Base-by-base conservation (phyloP, 2,888 invertebrate species). In the Sceliomorpha sp. region DNA sequence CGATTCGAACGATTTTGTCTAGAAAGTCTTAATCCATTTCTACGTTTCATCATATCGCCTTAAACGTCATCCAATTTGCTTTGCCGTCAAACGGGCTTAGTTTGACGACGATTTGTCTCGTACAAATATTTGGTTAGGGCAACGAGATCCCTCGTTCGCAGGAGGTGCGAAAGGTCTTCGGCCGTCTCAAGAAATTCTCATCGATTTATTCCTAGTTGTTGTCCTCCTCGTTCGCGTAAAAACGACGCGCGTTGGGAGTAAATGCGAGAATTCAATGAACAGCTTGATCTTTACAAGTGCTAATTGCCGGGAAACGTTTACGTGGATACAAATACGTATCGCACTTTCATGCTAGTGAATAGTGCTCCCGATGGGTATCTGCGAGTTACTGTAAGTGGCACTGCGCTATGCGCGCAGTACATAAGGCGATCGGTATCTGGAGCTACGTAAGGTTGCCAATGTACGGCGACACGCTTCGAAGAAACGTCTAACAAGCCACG, bases 401-500 rank as follows among this genome's bases (percentile, higher is more conserved):
- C 32, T 44, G 40, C 8, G 40, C 20, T 45, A 45, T 37, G 50
- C 17, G 34, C 31, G 13, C 26, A 12, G 9, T 45, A 40, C 34
- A 39, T 26, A 24, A 32, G 20, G 8, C 51, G 72, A 72, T 74
- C 37, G 48, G 59, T 72, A 75, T 72, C 75, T 17, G 37, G 26
- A 40, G 51, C 36, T 51, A 36, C 58, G 51, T 51, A 53, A 70
- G 50, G 39, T 50, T 58, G 44, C 15, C 48, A 29, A 44, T 55
- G 70, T 60, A 50, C 48, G 44, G 42, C 58, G 60, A 58, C 58
- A 66, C 67, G 73, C 67, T 73, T 76, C 76, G 72, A 70, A 74
- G 74, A 76, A 74, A 71, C 67, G 70, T 74, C 72, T 76, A 74
- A 74, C 74, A 73, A 76, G 76, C 69, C 63, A 69, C 72, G 72